Percentiles rank a stretch among this genome's conserved stretches.
Conservation (phyloP, 2,113 vertebrate genomes). For the Oreochromis tanganicae region DNA sequence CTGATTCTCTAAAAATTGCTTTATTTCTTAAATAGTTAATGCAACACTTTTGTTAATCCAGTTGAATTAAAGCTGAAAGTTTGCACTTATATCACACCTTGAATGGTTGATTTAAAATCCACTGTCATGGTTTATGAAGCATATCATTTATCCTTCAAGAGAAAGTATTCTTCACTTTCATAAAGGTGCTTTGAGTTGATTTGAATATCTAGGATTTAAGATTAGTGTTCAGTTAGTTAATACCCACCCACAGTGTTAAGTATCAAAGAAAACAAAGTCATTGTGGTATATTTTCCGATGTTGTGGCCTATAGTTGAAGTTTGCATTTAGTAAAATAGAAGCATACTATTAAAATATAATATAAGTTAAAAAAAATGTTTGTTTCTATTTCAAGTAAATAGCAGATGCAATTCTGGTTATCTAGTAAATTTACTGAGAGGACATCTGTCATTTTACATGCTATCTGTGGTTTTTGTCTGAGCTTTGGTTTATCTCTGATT, state of each 20-base stretch:
- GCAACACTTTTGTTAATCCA: background rate
- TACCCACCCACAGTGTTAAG: background rate
- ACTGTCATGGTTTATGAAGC: background rate
- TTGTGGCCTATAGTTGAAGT: background rate
- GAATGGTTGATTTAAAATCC: background rate
- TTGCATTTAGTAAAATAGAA: background rate
- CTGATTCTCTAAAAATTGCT: background rate
- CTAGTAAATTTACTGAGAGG: background rate
- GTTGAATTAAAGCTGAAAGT: background rate
- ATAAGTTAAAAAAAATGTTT: rapidly evolving
- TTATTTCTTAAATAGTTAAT: background rate
- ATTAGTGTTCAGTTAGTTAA: background rate
- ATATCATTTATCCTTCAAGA: background rate
- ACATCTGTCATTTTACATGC: background rate
- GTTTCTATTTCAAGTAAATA: background rate
- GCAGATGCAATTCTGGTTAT: background rate
- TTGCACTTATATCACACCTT: background rate
- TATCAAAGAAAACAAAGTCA: background rate
- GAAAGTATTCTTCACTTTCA: background rate
- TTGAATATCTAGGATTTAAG: background rate
- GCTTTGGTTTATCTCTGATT: background rate
- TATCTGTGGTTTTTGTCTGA: background rate
- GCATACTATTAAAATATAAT: rapidly evolving
- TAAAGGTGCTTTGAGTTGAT: background rate
- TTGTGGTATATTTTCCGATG: background rate